Base-by-base conservation (phyloP, 1,140 invertebrate species). In the Pachypeltis micranthus region DNA sequence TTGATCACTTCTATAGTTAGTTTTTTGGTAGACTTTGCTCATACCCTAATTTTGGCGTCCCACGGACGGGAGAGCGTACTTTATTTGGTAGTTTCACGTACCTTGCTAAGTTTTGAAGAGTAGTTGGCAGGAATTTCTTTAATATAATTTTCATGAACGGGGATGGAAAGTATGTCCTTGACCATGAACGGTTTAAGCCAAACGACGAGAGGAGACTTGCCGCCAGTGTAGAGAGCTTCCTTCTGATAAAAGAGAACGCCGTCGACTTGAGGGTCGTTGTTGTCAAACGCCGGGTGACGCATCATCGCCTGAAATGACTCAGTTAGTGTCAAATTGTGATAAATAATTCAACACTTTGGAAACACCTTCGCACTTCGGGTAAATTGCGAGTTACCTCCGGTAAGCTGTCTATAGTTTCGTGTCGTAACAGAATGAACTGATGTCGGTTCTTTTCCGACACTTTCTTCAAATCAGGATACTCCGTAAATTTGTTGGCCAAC, bases 191-290 rank as follows among this genome's bases (percentile, higher is more conserved):
- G 66, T 44, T 68, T 68, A 1, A 68, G 60, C 67, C 67, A 68
- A 34, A 85, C 84, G 0, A 94, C 89, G 14, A 96, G 74, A 0
- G 93, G 92, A 0, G 91, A 91, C 39, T 77, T 72, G 12, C 88
- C 89, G 66, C 81, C 79, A 7, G 79, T 81, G 68, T 97, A 97
- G 66, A 85, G 82, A 0, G 82, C 81, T 66, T 83, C 77, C 68
- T 84, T 85, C 71, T 93, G 89, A 72, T 88, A 92, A 75, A 93
- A 92, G 25, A 93, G 71, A 19, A 92, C 71, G 0, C 90, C 90
- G 75, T 93, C 90, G n/a, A 63, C 23, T 44, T 26, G 47, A 1
- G 62, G 62, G 12, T n/a, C 2, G 26, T 63, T 63, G 12, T 28
- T 24, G 28, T 39, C 10, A 54, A 62, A 62, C 4, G 29, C 26